Evolutionary conservation across 2,797 vertebrate genomes (phyloP).

Genomic region (Danio jaintianensis): DNA sequence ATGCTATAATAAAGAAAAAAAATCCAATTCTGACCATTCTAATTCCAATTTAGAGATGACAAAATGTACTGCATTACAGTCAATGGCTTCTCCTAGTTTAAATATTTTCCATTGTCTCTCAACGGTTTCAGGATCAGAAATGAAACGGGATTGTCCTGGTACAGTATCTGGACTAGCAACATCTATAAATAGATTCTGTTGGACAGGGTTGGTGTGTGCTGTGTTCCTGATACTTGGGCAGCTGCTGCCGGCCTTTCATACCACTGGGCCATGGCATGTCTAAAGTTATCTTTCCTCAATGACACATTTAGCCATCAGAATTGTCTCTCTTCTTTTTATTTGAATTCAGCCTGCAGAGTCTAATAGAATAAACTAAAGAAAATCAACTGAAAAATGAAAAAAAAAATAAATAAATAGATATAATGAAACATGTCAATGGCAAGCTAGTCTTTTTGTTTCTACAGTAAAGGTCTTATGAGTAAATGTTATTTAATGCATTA

Average conservation of each 20-base stretch:
- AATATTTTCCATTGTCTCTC: background rate
- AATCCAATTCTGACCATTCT: too few species aligned
- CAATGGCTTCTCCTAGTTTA: too few species aligned
- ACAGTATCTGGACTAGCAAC: background rate
- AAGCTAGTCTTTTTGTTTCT: too few species aligned
- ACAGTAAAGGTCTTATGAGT: too few species aligned
- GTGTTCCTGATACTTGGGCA: slow-evolving; percentile 16
- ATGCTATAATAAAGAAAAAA: too few species aligned
- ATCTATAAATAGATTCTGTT: slow-evolving; percentile 17
- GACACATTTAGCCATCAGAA: slow-evolving; percentile 54
- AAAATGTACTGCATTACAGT: too few species aligned
- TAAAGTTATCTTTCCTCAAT: slow-evolving; percentile 38
- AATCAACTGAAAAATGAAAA: background rate
- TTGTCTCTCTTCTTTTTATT: slow-evolving; percentile 31
- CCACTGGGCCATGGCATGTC: background rate
- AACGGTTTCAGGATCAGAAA: background rate
- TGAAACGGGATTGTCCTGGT: background rate
- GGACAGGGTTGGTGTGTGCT: background rate
- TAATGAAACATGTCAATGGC: too few species aligned
- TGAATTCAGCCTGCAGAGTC: background rate
- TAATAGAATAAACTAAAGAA: background rate
- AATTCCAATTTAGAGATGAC: too few species aligned
- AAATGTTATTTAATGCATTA: too few species aligned
- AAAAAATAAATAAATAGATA: too few species aligned
- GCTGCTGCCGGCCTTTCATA: slow-evolving; percentile 1